phyloP scores from a whole-genome alignment of 2,797 vertebrate species.

The Eurystomus glaucurus region DNA sequence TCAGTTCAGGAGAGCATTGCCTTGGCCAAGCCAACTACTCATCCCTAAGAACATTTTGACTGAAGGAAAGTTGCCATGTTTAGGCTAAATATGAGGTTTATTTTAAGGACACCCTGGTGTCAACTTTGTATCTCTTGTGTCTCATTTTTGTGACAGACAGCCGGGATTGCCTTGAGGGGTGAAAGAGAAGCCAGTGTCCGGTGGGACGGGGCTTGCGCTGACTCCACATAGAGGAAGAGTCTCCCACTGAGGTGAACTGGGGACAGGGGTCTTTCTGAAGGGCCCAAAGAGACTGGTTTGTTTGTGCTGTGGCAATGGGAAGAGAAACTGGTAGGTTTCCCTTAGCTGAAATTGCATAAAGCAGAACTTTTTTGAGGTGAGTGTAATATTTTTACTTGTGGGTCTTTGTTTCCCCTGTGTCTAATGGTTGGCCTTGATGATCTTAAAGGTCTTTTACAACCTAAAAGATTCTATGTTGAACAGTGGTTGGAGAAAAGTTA shows the following conservation, averaged over 20 bases:
- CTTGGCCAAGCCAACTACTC: background rate
- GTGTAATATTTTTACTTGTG: background rate
- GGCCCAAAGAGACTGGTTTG: background rate
- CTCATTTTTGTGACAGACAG: background rate
- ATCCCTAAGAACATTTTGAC: background rate
- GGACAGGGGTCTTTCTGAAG: background rate
- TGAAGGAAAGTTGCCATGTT: background rate
- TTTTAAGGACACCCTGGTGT: background rate
- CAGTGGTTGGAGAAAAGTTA: background rate
- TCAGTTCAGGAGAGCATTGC: background rate
- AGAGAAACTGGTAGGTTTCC: background rate
- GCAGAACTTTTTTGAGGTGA: background rate
- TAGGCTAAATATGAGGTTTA: background rate
- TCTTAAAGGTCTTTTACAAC: background rate
- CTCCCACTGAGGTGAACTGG: background rate
- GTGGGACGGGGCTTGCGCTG: background rate
- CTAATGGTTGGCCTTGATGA: background rate
- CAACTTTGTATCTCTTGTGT: fast-evolving
- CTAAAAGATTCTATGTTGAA: background rate
- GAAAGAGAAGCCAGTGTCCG: fast-evolving
- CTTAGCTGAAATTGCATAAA: background rate
- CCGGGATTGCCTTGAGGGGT: fast-evolving
- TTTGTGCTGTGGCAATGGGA: background rate
- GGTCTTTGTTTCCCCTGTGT: background rate
- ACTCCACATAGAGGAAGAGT: background rate